Conservation (phyloP, 2,888 invertebrate genomes). For the Hemicrepidius hirtus region DNA sequence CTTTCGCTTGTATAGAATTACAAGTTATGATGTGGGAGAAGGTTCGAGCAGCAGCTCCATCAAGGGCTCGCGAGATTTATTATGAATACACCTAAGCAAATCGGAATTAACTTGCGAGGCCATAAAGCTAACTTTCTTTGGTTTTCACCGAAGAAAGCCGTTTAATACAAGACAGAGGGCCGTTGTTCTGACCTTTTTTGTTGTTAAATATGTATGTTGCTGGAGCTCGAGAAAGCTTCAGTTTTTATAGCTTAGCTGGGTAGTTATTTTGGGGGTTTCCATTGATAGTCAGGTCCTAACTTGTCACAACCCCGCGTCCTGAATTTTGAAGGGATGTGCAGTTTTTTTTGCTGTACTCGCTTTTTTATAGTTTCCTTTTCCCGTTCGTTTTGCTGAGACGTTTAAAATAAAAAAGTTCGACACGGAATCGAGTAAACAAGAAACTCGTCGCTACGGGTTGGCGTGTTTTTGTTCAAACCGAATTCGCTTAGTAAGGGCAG, state of each 20-base stretch:
- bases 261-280: conserved; percentile 32
- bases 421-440: conserved; percentile 5
- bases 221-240: conserved; percentile 27
- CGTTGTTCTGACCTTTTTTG: conserved; percentile 29
- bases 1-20: conserved; percentile 18
- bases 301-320: conserved; percentile 25
- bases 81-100: conserved; percentile 7
- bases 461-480: neutral
- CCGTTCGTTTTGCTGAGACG: conserved; percentile 22
- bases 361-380: conserved; percentile 19
- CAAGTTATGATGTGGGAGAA: conserved; percentile 20
- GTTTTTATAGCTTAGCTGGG: conserved; percentile 30
- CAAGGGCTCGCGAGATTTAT: conserved; percentile 10
- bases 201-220: conserved; percentile 38
- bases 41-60: neutral
- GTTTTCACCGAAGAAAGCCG: conserved; percentile 22
- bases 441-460: neutral
- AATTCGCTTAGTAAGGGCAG: neutral
- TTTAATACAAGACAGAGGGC: conserved; percentile 26
- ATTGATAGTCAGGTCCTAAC: conserved; percentile 42
- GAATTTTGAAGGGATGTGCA: conserved; percentile 32
- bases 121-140: conserved; percentile 22
- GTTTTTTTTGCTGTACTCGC: conserved; percentile 28
- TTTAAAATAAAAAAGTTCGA: neutral
- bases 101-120: conserved; percentile 22